Base-by-base conservation (phyloP, 2,888 invertebrate genomes). In the Pollenia amentaria region DNA sequence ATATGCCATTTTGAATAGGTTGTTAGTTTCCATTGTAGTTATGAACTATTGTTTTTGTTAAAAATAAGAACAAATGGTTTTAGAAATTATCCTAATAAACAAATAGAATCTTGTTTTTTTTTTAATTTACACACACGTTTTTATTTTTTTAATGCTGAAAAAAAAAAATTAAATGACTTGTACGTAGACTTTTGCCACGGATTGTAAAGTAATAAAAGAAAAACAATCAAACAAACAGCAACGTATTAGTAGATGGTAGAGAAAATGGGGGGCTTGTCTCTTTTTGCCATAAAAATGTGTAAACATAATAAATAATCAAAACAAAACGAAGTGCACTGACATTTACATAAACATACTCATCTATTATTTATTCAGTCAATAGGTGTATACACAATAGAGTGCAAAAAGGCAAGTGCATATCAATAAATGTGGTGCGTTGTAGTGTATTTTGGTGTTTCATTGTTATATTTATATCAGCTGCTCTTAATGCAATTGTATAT, bases 211-310 rank as follows among this genome's bases (percentile, higher is more conserved):
- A 29, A 55, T 21, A 81, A 64, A 53, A 53, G 11, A 72, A 67
- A 29, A 57, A 29, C 40, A 64, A 75, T 18, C 40, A 67, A 55
- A 44, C 16, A 38, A 53, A 21, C 29, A n/a, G 46, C 64, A 42
- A 7, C 18, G 42, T 79, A 8, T 70, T 69, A 60, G n/a, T 69
- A 7, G 29, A 12, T 48, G 48, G 38, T 46, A 51, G 42, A 60
- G 60, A 40, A 60, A 76, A 38, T 78, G 55, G 57, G 78, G 78
- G 84, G 84, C 84, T 84, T 78, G 84, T 78, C 84, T 84, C 21
- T 78, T 72, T 6, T 29, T 53, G 57, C 29, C 64, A 55, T 42
- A 70, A 60, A 64, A 40, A 16, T n/a, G 40, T 53, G 4, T 16
- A 77, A 77, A 57, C 10, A 57, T 0, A 29, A 48, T 48, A 29